Conservation (phyloP, 2,113 vertebrate genomes). For the Gavia stellata region DNA sequence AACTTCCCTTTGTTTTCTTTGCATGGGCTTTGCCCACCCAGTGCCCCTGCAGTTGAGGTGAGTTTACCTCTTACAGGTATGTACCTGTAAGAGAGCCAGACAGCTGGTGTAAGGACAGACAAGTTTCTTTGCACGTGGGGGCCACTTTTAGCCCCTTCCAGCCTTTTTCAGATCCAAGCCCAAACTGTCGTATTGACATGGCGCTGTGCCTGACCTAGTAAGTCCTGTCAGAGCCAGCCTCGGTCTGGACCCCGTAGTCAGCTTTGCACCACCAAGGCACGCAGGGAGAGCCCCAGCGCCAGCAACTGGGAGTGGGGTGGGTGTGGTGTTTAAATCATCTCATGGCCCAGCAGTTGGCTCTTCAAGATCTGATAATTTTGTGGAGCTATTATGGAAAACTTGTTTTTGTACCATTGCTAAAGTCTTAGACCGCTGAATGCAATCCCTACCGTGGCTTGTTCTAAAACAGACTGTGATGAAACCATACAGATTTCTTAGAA, state of each 20-base stretch:
- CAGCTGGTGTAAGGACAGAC: background rate
- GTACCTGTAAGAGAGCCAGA: no score
- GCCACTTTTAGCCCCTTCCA: background rate
- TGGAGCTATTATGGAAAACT: background rate
- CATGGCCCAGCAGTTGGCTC: background rate
- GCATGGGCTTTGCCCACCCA: background rate
- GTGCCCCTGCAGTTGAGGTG: background rate
- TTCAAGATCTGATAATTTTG: background rate
- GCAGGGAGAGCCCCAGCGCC: background rate
- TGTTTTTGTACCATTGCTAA: background rate
- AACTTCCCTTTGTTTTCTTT: background rate
- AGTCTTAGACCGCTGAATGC: background rate
- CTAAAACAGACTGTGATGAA: background rate
- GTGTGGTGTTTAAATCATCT: background rate
- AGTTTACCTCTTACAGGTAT: background rate
- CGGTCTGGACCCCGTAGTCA: background rate
- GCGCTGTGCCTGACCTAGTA: background rate
- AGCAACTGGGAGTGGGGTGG: accelerated
- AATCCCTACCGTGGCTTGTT: background rate
- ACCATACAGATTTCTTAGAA: background rate
- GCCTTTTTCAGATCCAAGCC: background rate
- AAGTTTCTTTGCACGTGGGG: background rate
- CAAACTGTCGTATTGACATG: accelerated
- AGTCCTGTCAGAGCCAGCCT: background rate
- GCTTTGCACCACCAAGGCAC: background rate